phyloP scores from a whole-genome alignment of 2,113 vertebrate genomes.

The Atherinomorus stipes region DNA sequence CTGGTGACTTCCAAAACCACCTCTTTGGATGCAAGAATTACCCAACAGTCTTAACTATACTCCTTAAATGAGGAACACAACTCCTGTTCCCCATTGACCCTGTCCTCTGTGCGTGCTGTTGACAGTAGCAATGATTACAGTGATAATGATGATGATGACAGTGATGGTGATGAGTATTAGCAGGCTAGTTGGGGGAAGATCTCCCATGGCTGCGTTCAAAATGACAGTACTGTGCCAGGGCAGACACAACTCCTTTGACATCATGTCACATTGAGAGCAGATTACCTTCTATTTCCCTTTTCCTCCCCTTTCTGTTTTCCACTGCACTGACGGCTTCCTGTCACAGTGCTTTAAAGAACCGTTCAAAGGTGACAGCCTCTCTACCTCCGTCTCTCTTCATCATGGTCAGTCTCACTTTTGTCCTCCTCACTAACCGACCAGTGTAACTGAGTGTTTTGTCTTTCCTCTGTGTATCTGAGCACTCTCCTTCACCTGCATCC shows the following conservation, averaged over 20 bases:
- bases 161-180: slow-evolving; percentile 74
- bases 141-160: slow-evolving; percentile 64
- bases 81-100: slow-evolving; percentile 23
- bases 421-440: slow-evolving; percentile 34
- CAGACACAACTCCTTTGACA: slow-evolving; percentile 48
- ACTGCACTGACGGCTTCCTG: slow-evolving; percentile 57
- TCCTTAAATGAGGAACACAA: slow-evolving; percentile 30
- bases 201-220: slow-evolving; percentile 62
- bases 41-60: slow-evolving; percentile 18
- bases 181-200: slow-evolving; percentile 52
- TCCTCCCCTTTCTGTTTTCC: slow-evolving; percentile 51
- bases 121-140: slow-evolving; percentile 58
- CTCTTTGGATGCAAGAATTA: slow-evolving; percentile 23
- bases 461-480: slow-evolving; percentile 44
- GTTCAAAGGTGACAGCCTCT: slow-evolving; percentile 68
- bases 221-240: slow-evolving; percentile 34
- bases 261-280: slow-evolving; percentile 60
- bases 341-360: slow-evolving; percentile 57
- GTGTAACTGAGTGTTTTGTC: slow-evolving; percentile 45
- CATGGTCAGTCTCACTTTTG: slow-evolving; percentile 46
- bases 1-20: slow-evolving; percentile 24
- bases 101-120: slow-evolving; percentile 36
- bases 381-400: slow-evolving; percentile 48
- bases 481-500: slow-evolving; percentile 74
- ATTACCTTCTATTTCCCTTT: slow-evolving; percentile 61